These are phyloP conservation scores for Phyllostomus discolor DNA, from an alignment of 2,113 vertebrate genomes.

Conservation along the genomic window DNA sequence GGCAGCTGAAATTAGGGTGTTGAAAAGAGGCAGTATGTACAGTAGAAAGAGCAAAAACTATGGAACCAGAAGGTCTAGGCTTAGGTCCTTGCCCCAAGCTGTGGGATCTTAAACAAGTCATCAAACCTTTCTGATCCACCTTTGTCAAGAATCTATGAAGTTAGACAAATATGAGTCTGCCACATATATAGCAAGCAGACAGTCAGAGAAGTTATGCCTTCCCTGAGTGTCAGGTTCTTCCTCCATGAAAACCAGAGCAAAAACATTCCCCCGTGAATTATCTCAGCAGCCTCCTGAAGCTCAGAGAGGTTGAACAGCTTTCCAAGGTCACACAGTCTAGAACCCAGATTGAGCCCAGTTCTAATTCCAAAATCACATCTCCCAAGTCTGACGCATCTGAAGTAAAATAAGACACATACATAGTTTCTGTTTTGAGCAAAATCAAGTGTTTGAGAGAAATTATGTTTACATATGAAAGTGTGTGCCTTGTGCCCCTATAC, in stretches of 20 bases:
- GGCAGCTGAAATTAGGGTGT: background rate
- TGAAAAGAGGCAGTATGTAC: background rate
- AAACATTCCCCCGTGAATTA: background rate
- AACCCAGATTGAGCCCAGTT: background rate
- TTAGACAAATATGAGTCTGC: background rate
- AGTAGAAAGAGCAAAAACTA: background rate
- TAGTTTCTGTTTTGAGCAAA: background rate
- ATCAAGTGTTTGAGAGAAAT: background rate
- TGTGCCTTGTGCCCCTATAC: background rate
- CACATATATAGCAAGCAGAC: background rate
- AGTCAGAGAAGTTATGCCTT: background rate
- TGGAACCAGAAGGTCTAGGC: background rate
- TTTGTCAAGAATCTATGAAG: background rate
- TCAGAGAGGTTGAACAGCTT: background rate
- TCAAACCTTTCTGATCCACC: background rate
- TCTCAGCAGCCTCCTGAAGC: background rate
- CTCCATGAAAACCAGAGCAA: background rate
- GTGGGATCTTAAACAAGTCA: background rate
- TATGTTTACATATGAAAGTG: background rate
- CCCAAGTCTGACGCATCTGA: background rate
- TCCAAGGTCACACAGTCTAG: background rate
- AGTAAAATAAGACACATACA: background rate
- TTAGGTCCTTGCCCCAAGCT: background rate
- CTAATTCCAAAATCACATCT: background rate
- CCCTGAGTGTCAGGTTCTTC: background rate